Percentiles rank a stretch among this genome's conserved stretches.
phyloP scores from a whole-genome alignment of 2,888 invertebrate genomes.

The Stegophylla sp. region DNA sequence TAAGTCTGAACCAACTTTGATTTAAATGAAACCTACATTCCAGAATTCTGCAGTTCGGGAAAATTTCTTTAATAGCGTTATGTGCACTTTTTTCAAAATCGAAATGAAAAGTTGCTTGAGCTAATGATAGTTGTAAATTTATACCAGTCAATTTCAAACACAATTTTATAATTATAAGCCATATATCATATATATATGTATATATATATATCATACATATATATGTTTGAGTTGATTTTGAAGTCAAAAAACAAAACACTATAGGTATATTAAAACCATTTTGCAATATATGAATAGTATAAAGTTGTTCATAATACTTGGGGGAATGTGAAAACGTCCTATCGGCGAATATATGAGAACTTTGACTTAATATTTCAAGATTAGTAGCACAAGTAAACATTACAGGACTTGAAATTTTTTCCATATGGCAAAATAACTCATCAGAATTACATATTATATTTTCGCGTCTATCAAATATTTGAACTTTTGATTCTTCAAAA shows the following conservation, averaged over 20 bases:
- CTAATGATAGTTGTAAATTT: neutral
- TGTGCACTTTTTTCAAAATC: neutral
- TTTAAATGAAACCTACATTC: too few species aligned
- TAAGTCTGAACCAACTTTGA: too few species aligned
- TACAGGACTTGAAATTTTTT: neutral
- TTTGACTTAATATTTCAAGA: neutral
- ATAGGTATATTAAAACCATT: neutral
- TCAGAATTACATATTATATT: neutral
- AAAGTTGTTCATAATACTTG: neutral
- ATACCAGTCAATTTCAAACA: neutral
- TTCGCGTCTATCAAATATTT: neutral
- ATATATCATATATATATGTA: too few species aligned
- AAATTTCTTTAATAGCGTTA: neutral
- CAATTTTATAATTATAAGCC: neutral
- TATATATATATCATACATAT: too few species aligned
- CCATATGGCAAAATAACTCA: neutral
- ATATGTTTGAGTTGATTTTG: neutral
- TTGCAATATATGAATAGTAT: neutral
- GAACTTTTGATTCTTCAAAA: neutral
- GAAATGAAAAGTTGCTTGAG: neutral
- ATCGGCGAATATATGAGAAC: neutral
- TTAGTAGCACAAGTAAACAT: constrained; percentile 1
- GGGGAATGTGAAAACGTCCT: neutral
- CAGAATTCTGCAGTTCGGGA: neutral
- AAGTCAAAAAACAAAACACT: neutral